These are phyloP conservation scores for Lymantria monacha DNA, from an alignment of 2,888 invertebrate species.

Conservation along the genomic window DNA sequence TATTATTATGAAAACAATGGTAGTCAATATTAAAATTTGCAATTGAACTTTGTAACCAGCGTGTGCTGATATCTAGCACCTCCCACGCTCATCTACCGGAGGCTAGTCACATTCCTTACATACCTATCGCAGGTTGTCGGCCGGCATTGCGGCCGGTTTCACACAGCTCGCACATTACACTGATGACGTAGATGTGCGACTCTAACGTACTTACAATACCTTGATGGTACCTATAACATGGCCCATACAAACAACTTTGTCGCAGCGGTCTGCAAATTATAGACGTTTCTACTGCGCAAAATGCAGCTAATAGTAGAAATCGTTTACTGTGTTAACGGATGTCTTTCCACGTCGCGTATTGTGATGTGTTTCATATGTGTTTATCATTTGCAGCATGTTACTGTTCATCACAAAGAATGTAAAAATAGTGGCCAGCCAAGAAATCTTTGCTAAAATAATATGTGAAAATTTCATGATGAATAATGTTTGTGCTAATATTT, in stretches of 20 bases:
- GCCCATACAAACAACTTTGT: conserved; percentile 24
- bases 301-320: background rate
- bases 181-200: conserved; percentile 63
- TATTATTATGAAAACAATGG: too few relatives aligned
- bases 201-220: conserved; percentile 50
- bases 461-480: too few relatives aligned
- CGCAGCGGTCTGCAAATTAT: conserved; percentile 34
- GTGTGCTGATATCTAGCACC: conserved; percentile 55
- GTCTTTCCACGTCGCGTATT: background rate
- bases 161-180: conserved; percentile 51
- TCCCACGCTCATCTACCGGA: conserved; percentile 69
- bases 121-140: conserved; percentile 74
- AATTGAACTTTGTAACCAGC: conserved; percentile 50
- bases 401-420: too few relatives aligned
- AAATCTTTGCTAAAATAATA: too few relatives aligned
- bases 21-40: conserved; percentile 23
- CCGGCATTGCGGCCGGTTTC: conserved; percentile 65
- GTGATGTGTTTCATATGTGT: conserved; percentile 3
- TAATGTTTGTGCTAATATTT: too few relatives aligned
- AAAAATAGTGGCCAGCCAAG: too few relatives aligned
- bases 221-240: conserved; percentile 32
- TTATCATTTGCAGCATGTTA: too few relatives aligned
- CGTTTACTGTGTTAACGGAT: too few relatives aligned
- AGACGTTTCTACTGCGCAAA: conserved; percentile 26
- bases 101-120: conserved; percentile 74